Conservation (phyloP, 2,888 invertebrate genomes). For the Tenodera sinensis region DNA sequence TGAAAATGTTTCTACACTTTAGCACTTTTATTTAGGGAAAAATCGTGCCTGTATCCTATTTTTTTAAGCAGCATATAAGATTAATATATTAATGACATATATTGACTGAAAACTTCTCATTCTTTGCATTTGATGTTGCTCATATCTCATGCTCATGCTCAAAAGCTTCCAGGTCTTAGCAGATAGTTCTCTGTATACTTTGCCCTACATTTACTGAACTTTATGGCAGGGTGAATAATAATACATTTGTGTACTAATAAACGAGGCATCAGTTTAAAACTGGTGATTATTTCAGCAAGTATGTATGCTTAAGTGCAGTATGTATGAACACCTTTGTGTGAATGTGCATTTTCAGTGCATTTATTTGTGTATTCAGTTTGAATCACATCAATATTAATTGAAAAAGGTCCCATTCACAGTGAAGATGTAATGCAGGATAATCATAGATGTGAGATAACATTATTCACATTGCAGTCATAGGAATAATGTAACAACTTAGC, state of each 20-base stretch:
- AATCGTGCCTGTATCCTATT: background rate
- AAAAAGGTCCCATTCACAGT: too few relatives aligned
- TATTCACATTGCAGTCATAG: too few relatives aligned
- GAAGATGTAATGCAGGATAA: too few relatives aligned
- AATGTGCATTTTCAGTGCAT: background rate
- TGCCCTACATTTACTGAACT: background rate
- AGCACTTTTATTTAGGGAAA: background rate
- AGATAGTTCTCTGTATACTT: background rate
- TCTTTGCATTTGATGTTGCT: background rate
- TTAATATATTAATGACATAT: background rate
- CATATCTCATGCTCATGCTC: background rate
- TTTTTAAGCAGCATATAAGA: background rate
- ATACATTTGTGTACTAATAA: background rate
- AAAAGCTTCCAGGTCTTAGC: background rate
- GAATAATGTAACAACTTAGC: too few relatives aligned
- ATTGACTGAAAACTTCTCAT: background rate
- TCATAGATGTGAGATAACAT: too few relatives aligned
- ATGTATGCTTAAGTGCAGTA: background rate
- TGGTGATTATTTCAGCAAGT: too few relatives aligned
- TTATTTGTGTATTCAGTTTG: background rate
- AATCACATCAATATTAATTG: background rate
- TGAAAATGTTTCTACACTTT: background rate
- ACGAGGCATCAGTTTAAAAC: background rate
- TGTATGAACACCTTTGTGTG: background rate
- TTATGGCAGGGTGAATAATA: background rate